Evolutionary conservation across 2,113 vertebrate species (phyloP).

Genomic region (Tenebrosternarchus preto): DNA sequence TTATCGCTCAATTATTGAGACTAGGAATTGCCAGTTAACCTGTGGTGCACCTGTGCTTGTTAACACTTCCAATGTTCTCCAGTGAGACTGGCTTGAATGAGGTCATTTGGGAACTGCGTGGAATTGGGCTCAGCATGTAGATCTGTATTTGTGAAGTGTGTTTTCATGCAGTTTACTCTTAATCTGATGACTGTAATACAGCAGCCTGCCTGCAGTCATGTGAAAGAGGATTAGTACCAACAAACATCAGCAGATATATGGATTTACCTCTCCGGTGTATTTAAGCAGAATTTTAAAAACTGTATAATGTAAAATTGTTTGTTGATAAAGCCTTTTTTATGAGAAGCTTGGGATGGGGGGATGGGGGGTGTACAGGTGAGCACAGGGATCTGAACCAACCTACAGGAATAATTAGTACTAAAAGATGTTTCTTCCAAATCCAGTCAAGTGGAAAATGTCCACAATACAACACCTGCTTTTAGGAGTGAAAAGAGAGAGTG

Average conservation of each 20-base stretch:
- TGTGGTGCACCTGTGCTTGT: neutral
- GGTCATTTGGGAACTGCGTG: neutral
- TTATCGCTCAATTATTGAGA: too few species aligned
- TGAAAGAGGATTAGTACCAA: neutral
- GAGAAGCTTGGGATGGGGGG: neutral
- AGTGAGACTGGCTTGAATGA: neutral
- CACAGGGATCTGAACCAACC: too few species aligned
- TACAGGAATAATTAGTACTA: too few species aligned
- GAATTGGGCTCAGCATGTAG: neutral
- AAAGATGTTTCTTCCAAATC: too few species aligned
- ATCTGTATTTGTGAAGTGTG: neutral
- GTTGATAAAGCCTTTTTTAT: neutral
- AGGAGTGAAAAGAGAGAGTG: neutral
- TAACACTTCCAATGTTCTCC: neutral
- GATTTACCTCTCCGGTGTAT: too few species aligned
- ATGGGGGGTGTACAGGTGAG: too few species aligned
- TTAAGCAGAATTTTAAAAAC: too few species aligned
- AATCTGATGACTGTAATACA: neutral
- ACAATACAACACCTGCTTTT: neutral
- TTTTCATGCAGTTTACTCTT: neutral
- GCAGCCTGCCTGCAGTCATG: neutral
- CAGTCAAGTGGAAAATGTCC: too few species aligned
- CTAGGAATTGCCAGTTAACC: conserved; percentile 2
- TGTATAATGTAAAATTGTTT: too few species aligned
- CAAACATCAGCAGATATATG: too few species aligned